Evolutionary conservation across 2,113 vertebrate species (phyloP).

Genomic region (Scolopax mira): DNA sequence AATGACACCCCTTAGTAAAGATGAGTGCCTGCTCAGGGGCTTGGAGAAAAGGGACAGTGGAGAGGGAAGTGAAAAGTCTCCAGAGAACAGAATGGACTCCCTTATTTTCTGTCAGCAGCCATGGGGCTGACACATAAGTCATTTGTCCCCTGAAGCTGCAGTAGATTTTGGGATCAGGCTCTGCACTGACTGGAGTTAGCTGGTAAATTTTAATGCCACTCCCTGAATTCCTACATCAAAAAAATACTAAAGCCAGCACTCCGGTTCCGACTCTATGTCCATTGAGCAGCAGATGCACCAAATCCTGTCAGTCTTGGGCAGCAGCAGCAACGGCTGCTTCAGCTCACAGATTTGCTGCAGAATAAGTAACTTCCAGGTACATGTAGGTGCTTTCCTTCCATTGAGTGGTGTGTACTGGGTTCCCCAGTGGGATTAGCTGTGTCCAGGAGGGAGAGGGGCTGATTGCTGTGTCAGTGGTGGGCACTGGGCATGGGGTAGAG

Average conservation of each 20-base stretch:
- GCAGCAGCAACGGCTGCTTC: not conserved
- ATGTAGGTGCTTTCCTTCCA: not conserved
- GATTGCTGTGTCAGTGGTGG: too few species aligned
- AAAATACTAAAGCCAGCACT: not conserved
- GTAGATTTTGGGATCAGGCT: not conserved
- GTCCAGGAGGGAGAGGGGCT: not conserved
- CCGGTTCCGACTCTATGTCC: fast-evolving
- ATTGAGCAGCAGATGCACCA: not conserved
- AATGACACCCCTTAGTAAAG: not conserved
- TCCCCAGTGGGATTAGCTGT: not conserved
- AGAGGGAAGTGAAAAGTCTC: too few species aligned
- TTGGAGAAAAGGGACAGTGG: not conserved
- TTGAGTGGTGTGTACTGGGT: not conserved
- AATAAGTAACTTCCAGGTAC: not conserved
- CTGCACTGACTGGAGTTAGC: not conserved
- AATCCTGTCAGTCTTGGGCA: fast-evolving
- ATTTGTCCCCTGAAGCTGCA: not conserved
- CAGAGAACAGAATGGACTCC: fast-evolving
- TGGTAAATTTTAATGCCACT: not conserved
- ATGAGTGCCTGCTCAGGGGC: not conserved
- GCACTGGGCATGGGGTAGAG: fast-evolving
- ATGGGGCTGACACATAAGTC: not conserved
- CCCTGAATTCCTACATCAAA: not conserved
- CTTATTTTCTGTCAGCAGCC: not conserved
- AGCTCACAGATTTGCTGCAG: not conserved